Evolutionary conservation across 2,888 invertebrate genomes (phyloP).

Genomic region (Prosapia bicincta): DNA sequence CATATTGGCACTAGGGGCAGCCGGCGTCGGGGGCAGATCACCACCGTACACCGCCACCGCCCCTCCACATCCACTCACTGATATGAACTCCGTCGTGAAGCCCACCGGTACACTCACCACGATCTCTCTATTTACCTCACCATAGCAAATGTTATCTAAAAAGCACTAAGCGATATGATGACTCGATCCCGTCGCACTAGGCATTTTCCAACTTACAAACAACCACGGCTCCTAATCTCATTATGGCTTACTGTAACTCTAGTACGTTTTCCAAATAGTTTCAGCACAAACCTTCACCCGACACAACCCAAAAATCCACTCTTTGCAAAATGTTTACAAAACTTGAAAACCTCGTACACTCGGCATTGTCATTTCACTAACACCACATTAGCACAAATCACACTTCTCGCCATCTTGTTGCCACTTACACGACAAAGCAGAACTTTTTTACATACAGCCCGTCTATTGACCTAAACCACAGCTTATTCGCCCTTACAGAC

Average conservation of each 20-base stretch:
- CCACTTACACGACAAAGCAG: neutral
- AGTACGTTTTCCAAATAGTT: neutral
- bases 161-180: neutral
- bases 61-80: slow-evolving; percentile 24
- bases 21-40: slow-evolving; percentile 37
- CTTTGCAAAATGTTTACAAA: neutral
- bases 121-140: neutral
- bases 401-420: neutral
- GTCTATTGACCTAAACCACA: neutral
- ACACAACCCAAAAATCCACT: neutral
- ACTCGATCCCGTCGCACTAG: neutral
- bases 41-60: slow-evolving; percentile 26
- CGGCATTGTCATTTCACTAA: neutral
- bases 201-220: slow-evolving; percentile 14
- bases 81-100: slow-evolving; percentile 27
- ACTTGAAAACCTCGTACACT: neutral
- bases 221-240: slow-evolving; percentile 45
- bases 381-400: neutral
- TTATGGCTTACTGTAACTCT: slow-evolving; percentile 33
- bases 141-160: slow-evolving; percentile 3
- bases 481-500: neutral
- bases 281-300: neutral
- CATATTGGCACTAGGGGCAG: slow-evolving; percentile 50
- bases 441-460: neutral
- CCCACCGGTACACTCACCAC: neutral